These are phyloP conservation scores for Lasioglossum malachurum DNA, from an alignment of 2,888 invertebrate genomes.

Conservation along the genomic window DNA sequence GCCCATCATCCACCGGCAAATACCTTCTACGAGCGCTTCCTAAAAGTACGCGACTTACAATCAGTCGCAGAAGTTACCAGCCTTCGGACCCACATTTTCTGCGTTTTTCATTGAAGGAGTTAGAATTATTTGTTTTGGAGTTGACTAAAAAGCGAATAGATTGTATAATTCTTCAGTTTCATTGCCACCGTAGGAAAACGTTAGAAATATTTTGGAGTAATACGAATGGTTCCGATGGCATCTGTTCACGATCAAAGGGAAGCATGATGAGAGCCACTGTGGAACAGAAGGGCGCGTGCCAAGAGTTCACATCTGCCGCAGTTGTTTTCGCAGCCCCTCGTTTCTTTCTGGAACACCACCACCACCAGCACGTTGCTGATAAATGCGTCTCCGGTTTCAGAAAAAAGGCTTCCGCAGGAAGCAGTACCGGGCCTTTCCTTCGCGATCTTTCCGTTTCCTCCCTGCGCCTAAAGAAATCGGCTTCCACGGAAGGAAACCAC, in stretches of 20 bases:
- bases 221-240: not conserved
- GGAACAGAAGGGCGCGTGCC: slow-evolving; percentile 82
- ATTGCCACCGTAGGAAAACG: not conserved
- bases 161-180: not conserved
- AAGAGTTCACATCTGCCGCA: slow-evolving; percentile 81
- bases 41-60: not conserved
- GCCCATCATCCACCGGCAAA: not conserved
- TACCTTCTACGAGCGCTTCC: not conserved
- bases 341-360: slow-evolving; percentile 74
- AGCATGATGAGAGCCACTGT: slow-evolving; percentile 76
- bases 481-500: slow-evolving; percentile 8
- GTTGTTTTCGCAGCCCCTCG: slow-evolving; percentile 80
- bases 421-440: slow-evolving; percentile 74
- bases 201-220: not conserved
- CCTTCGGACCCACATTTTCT: no score
- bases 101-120: not conserved
- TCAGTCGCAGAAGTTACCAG: no score
- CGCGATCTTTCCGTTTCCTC: slow-evolving; percentile 51
- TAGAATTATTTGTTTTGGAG: not conserved
- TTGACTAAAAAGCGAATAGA: not conserved
- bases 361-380: slow-evolving; percentile 52
- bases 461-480: slow-evolving; percentile 23
- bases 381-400: slow-evolving; percentile 76
- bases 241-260: not conserved
- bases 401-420: slow-evolving; percentile 83